phyloP scores from a whole-genome alignment of 2,797 vertebrate species.

The Botia almorhae region DNA sequence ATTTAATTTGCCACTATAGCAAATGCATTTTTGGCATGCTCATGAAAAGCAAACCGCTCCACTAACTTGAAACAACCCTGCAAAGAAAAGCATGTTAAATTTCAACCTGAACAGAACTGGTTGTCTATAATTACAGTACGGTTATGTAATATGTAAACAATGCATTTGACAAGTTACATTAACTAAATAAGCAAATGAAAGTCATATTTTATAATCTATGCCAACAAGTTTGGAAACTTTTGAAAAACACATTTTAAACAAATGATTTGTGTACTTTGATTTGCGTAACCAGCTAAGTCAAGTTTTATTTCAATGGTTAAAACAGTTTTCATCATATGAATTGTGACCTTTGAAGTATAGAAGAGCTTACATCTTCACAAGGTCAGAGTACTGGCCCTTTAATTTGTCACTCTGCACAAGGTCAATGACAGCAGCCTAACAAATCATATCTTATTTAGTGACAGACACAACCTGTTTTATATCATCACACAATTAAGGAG shows the following conservation, averaged over 20 bases:
- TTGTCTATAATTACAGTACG: neutral
- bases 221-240: neutral
- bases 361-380: constrained; percentile 69
- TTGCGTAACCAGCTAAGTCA: neutral
- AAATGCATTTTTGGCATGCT: constrained; percentile 80
- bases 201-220: neutral
- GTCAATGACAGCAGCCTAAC: constrained; percentile 82
- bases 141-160: neutral
- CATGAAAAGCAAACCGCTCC: constrained; percentile 82
- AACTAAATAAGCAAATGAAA: neutral
- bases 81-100: constrained; percentile 45
- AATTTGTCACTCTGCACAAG: constrained; percentile 75
- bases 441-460: constrained; percentile 36
- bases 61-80: constrained; percentile 72
- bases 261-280: neutral
- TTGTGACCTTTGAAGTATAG: constrained; percentile 14
- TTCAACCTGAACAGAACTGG: neutral
- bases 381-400: constrained; percentile 64
- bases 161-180: neutral
- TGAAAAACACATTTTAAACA: neutral
- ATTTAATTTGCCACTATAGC: constrained; percentile 76
- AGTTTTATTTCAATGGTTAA: neutral
- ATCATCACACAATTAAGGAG: neutral
- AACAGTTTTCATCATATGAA: constrained; percentile 1
- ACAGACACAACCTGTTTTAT: neutral